These are phyloP conservation scores for Ia io DNA, from an alignment of 2,113 vertebrate genomes.

Conservation along the genomic window DNA sequence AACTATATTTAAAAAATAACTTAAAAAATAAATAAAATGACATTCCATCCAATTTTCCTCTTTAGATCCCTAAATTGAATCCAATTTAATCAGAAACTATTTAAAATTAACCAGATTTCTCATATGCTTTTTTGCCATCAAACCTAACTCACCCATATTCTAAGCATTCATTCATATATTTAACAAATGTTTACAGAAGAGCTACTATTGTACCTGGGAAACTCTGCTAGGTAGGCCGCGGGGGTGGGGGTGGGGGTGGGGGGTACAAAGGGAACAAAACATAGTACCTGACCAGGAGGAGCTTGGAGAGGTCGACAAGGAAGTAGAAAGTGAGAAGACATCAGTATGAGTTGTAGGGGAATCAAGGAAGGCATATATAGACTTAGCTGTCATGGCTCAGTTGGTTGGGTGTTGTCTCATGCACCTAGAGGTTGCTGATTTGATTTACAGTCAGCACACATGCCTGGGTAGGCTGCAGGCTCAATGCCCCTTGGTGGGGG, in stretches of 20 bases:
- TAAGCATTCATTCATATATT: not conserved
- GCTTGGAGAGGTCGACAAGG: not conserved
- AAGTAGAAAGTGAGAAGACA: not conserved
- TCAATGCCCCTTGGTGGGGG: not conserved
- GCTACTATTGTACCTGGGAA: not conserved
- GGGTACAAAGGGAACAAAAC: not conserved
- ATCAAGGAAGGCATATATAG: not conserved
- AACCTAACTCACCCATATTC: not conserved
- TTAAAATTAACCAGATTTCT: not conserved
- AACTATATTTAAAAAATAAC: too few species aligned
- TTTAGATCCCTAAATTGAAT: not conserved
- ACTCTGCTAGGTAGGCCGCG: not conserved
- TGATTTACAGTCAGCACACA: not conserved
- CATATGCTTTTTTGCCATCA: not conserved
- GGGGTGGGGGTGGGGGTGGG: too few species aligned
- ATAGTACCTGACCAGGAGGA: not conserved
- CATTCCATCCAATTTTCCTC: not conserved
- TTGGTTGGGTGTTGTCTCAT: not conserved
- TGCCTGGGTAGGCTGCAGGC: not conserved
- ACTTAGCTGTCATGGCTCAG: not conserved
- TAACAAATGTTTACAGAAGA: not conserved
- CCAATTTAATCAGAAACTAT: not conserved
- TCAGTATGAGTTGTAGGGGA: rapidly evolving
- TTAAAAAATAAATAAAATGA: not conserved
- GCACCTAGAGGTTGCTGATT: not conserved